Conservation (phyloP, 2,797 vertebrate genomes). For the Mycteria americana region DNA sequence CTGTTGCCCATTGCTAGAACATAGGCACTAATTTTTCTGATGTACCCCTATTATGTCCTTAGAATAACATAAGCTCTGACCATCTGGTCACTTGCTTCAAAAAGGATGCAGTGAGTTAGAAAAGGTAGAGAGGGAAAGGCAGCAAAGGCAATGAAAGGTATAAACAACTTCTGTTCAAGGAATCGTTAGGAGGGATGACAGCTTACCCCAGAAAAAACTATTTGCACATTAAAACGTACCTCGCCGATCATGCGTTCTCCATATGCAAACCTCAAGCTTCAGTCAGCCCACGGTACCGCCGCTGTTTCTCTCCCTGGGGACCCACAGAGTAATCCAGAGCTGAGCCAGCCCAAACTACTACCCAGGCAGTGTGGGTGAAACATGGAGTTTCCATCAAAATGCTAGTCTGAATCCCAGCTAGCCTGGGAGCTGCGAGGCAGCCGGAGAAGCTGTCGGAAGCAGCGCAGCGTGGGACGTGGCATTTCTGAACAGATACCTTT, state of each 20-base stretch:
- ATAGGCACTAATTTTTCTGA: constrained; percentile 30
- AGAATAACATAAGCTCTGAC: constrained; percentile 50
- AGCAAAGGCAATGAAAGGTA: background rate
- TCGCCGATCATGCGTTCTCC: background rate
- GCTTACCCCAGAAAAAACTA: background rate
- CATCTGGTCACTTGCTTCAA: constrained; percentile 34
- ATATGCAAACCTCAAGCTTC: background rate
- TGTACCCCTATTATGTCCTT: constrained; percentile 18
- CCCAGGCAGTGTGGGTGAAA: background rate
- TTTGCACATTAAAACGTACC: background rate
- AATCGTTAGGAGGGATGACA: background rate
- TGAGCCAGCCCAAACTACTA: background rate
- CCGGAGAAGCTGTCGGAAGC: background rate
- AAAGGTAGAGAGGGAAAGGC: background rate
- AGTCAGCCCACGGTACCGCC: rapidly evolving
- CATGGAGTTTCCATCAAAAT: background rate
- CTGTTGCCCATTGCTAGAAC: background rate
- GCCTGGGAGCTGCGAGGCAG: rapidly evolving
- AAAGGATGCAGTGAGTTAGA: background rate
- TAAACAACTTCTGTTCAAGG: background rate
- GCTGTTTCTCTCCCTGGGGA: background rate
- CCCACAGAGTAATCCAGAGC: background rate
- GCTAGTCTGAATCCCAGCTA: background rate
- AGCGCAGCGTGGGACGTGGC: too few relatives aligned
- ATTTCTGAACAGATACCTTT: background rate